Evolutionary conservation across 2,888 invertebrate species (phyloP), one percentile per base, ranked within the genome.

Genomic region (Schizotus pectinicornis): DNA sequence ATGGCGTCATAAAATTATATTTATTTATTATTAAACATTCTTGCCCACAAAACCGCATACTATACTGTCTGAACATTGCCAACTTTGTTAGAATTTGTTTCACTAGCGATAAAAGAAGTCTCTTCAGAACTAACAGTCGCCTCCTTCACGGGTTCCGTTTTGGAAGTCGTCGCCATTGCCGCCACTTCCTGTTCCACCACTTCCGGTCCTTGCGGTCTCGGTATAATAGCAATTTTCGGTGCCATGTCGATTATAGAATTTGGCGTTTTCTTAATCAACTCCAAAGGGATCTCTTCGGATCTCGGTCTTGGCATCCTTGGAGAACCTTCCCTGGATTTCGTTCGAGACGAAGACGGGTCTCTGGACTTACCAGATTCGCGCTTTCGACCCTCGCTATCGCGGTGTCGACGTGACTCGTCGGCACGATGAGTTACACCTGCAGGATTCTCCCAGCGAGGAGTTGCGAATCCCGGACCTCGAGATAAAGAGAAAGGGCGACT

Each of bases 261-360:
- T 0, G 85, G 80, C 2, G 83, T 82, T 59, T 85, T 83, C 62
- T 86, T 86, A 71, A 93, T 91, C 62, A 92, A 87, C 71, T 92
- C 92, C 37, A 93, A 77, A 0, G 92, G 92, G 41, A 93, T 93
- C 69, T 92, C 92, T 72, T 92, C 89, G 14, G 88, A 90, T 56
- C 90, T 83, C 0, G 91, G 88, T 35, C 92, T 81, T 0, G 90
- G 89, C 80, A 86, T 82, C 59, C 86, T 82, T 0, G 88, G 88
- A n/a, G 91, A 92, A 9, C 84, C 84, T 13, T 91, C 91, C 5
- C 91, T 81, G 0, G 91, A 91, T 1, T 85, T 82, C 35, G 64
- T 70, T 42, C 72, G 61, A 45, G 68, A 56, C 30, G 62, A 62
- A 11, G 66, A 63, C 1, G 72, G 70, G 47, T 67, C 70, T 3